Percentiles rank a stretch among this genome's conserved stretches.
These are phyloP conservation scores for Pseudomugil tenellus DNA, from an alignment of 2,797 vertebrate genomes.

Conservation along the genomic window DNA sequence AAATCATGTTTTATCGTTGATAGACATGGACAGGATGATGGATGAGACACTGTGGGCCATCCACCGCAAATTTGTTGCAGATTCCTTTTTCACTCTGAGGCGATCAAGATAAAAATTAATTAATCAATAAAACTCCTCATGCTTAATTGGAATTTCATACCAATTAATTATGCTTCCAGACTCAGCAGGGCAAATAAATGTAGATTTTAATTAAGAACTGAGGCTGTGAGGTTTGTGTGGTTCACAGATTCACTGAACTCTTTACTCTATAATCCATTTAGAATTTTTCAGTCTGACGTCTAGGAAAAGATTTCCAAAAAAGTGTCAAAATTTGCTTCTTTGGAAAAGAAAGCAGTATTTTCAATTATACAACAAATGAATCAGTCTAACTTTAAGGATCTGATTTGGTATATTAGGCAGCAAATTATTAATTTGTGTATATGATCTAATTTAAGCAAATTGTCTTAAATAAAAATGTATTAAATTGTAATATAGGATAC, in stretches of 20 bases:
- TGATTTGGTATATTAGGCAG: not conserved
- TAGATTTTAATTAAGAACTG: slow-evolving; percentile 35
- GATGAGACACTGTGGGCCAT: slow-evolving; percentile 28
- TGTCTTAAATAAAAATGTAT: no score
- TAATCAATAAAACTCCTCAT: slow-evolving; percentile 36
- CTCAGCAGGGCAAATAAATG: slow-evolving; percentile 17
- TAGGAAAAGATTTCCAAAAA: not conserved
- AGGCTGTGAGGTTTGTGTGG: slow-evolving; percentile 5
- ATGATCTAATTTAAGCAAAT: no score
- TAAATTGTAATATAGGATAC: no score
- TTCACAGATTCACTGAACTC: slow-evolving; percentile 10
- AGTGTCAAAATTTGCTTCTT: not conserved
- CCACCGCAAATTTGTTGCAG: slow-evolving; percentile 6
- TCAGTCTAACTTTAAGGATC: no score
- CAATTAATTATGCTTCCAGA: slow-evolving; percentile 47
- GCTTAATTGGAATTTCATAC: slow-evolving; percentile 28
- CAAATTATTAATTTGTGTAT: no score
- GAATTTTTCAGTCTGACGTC: not conserved
- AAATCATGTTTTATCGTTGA: slow-evolving; percentile 27
- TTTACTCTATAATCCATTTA: slow-evolving; percentile 5
- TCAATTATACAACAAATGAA: no score
- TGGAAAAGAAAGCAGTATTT: not conserved
- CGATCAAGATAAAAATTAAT: not conserved
- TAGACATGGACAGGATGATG: slow-evolving; percentile 19
- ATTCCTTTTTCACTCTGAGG: slow-evolving; percentile 23